Base-by-base conservation (phyloP, 2,888 invertebrate genomes). In the Lamproptera curius region DNA sequence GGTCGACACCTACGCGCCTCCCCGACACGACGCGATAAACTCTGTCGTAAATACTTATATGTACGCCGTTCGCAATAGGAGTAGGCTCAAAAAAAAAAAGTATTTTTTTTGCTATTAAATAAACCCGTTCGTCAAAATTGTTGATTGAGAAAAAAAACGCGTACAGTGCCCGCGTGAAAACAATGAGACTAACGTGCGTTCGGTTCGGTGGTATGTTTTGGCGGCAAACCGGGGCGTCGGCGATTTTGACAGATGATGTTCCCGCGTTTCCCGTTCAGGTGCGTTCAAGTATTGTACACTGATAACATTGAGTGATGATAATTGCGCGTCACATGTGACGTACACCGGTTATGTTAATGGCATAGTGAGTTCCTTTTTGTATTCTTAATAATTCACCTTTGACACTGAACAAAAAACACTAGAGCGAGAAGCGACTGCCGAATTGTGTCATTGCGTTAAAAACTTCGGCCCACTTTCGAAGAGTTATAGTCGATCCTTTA, bases 241-340 rank as follows among this genome's bases (percentile, higher is more conserved):
- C 62, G 56, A 63, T 65, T 61, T 67, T 83, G 84, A 85, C 83
- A 73, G 76, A 83, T 84, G 83, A 76, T 64, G 68, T 71, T 79
- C 75, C 73, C 82, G 77, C 82, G 73, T 70, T 74, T 77, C 76
- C 62, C 61, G 68, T 74, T 75, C 80, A 84, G 84, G 85, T 84
- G 82, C 80, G 84, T 83, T 79, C 76, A 73, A 70, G 71, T 78
- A 72, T 68, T 67, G 68, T 60, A 69, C 53, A 62, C 64, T 70
- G 66, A 76, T 69, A 73, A 73, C 62, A 52, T 73, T 73, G 71
- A 70, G 61, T 62, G 56, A 61, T 56, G 61, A 51, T 14, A 50
- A 20, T 11, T 37, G 16, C 37, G 45, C 45, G 48, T 34, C 41
- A 42, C n/a, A n/a, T n/a, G n/a, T n/a, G n/a, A n/a, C n/a, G n/a